Percentiles rank a stretch among this genome's conserved stretches.
These are phyloP conservation scores for Neoaliturus tenellus DNA, from an alignment of 2,888 invertebrate species.

Conservation along the genomic window DNA sequence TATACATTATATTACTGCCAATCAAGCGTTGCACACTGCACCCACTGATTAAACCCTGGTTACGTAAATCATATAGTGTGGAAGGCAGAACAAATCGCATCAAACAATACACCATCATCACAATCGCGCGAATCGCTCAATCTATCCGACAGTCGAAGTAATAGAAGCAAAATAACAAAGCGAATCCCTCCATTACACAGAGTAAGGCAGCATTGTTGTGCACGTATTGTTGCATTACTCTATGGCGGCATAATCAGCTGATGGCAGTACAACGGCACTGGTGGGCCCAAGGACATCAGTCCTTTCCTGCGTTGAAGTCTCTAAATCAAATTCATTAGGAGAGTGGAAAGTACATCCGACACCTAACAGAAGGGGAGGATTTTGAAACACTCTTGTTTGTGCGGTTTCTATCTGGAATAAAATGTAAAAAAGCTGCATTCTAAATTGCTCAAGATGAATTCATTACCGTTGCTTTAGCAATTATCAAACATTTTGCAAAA, in stretches of 20 bases:
- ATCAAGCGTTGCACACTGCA: too few relatives aligned
- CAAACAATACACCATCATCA: not conserved
- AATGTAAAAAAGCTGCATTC: too few relatives aligned
- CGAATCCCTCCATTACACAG: not conserved
- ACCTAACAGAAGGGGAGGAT: too few relatives aligned
- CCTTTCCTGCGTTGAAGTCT: not conserved
- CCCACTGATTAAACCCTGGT: too few relatives aligned
- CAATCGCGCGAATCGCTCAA: not conserved
- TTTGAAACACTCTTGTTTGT: too few relatives aligned
- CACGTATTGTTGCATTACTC: not conserved
- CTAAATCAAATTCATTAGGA: not conserved
- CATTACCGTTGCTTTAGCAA: too few relatives aligned
- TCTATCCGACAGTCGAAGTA: not conserved
- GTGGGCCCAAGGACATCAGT: not conserved
- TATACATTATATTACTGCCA: too few relatives aligned
- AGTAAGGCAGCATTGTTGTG: not conserved
- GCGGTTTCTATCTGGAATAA: too few relatives aligned
- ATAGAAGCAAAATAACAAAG: not conserved
- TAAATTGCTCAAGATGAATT: too few relatives aligned
- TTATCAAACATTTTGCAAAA: too few relatives aligned
- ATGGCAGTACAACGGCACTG: not conserved
- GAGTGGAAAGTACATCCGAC: not conserved
- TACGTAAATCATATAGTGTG: not conserved
- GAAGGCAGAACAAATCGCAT: not conserved
- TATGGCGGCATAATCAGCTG: conserved; percentile 23